phyloP scores from a whole-genome alignment of 2,888 invertebrate species.

The Agrilus mali region DNA sequence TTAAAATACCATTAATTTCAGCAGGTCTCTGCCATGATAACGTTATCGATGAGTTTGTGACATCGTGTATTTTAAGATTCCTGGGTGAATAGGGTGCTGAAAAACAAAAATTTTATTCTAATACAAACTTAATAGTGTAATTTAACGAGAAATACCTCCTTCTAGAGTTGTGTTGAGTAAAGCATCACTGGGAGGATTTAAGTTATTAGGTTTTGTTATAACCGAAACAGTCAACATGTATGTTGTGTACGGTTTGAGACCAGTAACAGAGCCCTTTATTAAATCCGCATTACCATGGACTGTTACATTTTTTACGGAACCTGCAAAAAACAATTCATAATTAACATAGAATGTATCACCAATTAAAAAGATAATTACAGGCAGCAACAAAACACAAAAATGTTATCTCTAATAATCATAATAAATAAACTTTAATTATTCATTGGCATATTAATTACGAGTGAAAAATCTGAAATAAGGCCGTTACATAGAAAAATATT shows the following conservation, averaged over 20 bases:
- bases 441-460: neutral
- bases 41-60: constrained; percentile 49
- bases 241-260: constrained; percentile 59
- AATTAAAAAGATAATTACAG: too few species aligned
- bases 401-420: neutral
- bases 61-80: constrained; percentile 43
- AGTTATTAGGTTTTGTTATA: constrained; percentile 39
- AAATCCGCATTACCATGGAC: constrained; percentile 36
- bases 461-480: too few species aligned
- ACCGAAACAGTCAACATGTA: constrained; percentile 61
- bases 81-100: constrained; percentile 48
- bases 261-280: constrained; percentile 43
- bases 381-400: neutral
- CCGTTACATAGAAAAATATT: neutral
- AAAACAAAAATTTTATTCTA: constrained; percentile 13
- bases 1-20: constrained; percentile 59
- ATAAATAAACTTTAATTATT: neutral
- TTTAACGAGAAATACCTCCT: constrained; percentile 37
- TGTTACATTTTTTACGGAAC: constrained; percentile 29
- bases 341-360: too few species aligned
- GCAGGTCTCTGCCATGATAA: constrained; percentile 59
- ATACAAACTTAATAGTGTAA: neutral
- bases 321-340: constrained; percentile 14
- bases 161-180: constrained; percentile 55
- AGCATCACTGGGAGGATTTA: constrained; percentile 46